Conservation (phyloP, 2,888 invertebrate species). For the Drosophila austrosaltans region DNA sequence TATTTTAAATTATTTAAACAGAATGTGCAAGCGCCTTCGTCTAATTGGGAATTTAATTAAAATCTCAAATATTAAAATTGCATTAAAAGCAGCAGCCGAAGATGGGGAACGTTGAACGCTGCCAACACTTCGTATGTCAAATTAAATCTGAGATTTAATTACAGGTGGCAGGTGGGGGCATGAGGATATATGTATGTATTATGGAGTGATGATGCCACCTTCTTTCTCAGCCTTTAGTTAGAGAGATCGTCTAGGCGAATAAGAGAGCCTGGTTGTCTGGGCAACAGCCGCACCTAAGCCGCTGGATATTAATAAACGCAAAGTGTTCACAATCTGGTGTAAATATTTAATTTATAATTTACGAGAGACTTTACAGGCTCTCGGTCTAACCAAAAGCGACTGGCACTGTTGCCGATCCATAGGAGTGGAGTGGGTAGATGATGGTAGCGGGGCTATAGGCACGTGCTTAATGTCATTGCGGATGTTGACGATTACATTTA, state of each 20-base stretch:
- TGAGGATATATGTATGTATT: not conserved
- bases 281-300: constrained; percentile 58
- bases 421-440: constrained; percentile 12
- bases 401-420: not conserved
- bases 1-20: constrained; percentile 60
- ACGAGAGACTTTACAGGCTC: constrained; percentile 63
- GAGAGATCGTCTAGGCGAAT: constrained; percentile 9
- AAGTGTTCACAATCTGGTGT: constrained; percentile 74
- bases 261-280: constrained; percentile 13
- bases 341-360: constrained; percentile 79
- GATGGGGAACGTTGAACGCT: constrained; percentile 42
- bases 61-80: constrained; percentile 71
- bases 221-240: not conserved
- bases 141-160: constrained; percentile 72
- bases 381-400: not conserved
- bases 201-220: not conserved
- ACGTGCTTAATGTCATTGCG: constrained; percentile 79
- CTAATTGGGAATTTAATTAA: constrained; percentile 70
- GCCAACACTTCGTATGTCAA: constrained; percentile 58
- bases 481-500: constrained; percentile 79
- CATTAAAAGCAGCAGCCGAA: constrained; percentile 57
- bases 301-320: constrained; percentile 75
- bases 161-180: constrained; percentile 31
- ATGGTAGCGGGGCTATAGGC: constrained; percentile 52
- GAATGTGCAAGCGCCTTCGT: constrained; percentile 48